Evolutionary conservation across 2,113 vertebrate species (phyloP).

Genomic region (Tangachromis dhanisi): DNA sequence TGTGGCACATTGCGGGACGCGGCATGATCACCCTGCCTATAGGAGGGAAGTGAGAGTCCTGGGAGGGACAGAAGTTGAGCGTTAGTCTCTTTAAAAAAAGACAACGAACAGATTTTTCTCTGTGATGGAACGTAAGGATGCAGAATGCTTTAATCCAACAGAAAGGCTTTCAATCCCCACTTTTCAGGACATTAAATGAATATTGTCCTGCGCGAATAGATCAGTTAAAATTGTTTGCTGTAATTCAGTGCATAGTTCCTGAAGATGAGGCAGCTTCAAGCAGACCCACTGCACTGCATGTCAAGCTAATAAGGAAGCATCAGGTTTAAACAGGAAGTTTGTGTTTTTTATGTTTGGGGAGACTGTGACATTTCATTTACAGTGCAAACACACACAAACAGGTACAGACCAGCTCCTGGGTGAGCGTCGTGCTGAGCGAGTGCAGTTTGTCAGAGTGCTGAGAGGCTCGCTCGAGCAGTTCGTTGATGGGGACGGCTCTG

Average conservation of each 20-base stretch:
- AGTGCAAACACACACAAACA: background rate
- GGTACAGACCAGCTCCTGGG: conserved; percentile 66
- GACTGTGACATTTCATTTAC: background rate
- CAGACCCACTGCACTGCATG: background rate
- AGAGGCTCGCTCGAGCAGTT: conserved; percentile 71
- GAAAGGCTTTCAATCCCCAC: background rate
- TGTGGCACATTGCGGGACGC: conserved; percentile 71
- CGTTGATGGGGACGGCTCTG: conserved; percentile 29
- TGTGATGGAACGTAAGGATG: background rate
- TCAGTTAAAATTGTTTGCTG: background rate
- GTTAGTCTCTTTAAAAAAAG: background rate
- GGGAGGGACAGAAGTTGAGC: background rate
- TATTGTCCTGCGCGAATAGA: accelerated
- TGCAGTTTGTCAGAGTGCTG: conserved; percentile 72
- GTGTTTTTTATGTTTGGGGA: background rate
- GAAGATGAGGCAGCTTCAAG: background rate
- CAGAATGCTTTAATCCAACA: background rate
- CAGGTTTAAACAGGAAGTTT: background rate
- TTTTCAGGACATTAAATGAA: background rate
- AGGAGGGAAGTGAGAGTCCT: conserved; percentile 68
- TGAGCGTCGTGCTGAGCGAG: conserved; percentile 66
- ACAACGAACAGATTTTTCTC: background rate
- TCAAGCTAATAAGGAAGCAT: background rate
- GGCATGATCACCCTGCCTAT: conserved; percentile 49
- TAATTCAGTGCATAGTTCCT: background rate